phyloP scores from a whole-genome alignment of 37 sponge, comb jelly and placozoan genomes.

The Agelas oroides region DNA sequence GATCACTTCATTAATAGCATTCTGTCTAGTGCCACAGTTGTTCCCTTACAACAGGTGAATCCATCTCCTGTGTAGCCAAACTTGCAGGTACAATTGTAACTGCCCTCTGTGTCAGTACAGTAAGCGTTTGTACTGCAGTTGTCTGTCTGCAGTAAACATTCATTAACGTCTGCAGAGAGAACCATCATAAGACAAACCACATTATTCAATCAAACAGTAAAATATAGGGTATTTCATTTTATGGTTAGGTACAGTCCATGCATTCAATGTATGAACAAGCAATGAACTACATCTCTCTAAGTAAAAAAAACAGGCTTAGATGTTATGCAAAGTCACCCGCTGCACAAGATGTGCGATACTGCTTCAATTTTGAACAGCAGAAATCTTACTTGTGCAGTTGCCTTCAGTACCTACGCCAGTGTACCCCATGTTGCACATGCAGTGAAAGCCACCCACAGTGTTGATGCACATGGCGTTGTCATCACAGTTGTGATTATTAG shows the following conservation, averaged over 20 bases:
- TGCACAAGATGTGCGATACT: too few relatives aligned
- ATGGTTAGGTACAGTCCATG: too few relatives aligned
- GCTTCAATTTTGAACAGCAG: too few relatives aligned
- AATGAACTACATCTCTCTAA: too few relatives aligned
- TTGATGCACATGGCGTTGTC: conserved; percentile 25
- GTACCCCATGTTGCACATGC: conserved; percentile 25
- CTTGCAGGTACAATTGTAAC: conserved; percentile 31
- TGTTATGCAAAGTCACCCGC: too few relatives aligned
- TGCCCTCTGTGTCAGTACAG: conserved; percentile 21
- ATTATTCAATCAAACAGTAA: too few relatives aligned
- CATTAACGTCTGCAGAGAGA: conserved; percentile 33
- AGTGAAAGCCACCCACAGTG: conserved; percentile 22
- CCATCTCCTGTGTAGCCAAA: conserved; percentile 34
- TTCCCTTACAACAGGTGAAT: conserved; percentile 12
- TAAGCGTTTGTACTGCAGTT: conserved; percentile 23
- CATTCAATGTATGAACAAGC: too few relatives aligned
- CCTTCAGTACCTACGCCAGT: conserved; percentile 12
- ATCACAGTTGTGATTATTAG: neutral
- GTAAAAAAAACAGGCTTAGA: too few relatives aligned
- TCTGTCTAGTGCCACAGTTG: too few relatives aligned
- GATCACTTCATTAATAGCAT: neutral
- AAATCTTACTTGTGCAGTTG: too few relatives aligned
- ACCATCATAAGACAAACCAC: neutral
- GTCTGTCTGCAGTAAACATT: conserved; percentile 7
- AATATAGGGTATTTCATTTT: too few relatives aligned